Conservation (phyloP, 2,888 invertebrate genomes). For the Pachliopta kotzebuea region DNA sequence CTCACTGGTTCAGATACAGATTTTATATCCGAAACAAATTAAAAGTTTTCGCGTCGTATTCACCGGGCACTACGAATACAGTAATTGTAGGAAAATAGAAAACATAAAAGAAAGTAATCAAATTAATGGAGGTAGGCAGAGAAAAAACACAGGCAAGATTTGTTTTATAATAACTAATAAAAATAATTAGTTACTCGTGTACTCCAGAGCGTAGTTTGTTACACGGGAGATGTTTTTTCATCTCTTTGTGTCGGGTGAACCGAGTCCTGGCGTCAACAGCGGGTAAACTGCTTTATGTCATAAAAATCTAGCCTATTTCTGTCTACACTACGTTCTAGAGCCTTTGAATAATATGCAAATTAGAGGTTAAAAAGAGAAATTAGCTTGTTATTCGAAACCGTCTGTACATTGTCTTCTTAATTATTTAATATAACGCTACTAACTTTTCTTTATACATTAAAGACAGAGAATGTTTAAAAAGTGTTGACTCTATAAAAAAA, state of each 20-base stretch:
- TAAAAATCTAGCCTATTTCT: slow-evolving; percentile 60
- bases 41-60: slow-evolving; percentile 23
- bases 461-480: not conserved
- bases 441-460: not conserved
- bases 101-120: not conserved
- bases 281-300: slow-evolving; percentile 60
- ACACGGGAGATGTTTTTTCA: slow-evolving; percentile 42
- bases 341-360: slow-evolving; percentile 47
- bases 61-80: slow-evolving; percentile 5
- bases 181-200: slow-evolving; percentile 42
- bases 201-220: slow-evolving; percentile 46
- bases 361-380: slow-evolving; percentile 48
- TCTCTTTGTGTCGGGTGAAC: slow-evolving; percentile 41
- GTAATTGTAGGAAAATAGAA: slow-evolving; percentile 20
- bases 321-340: slow-evolving; percentile 44
- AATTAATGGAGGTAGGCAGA: not conserved
- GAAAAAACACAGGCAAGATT: not conserved
- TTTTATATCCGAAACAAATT: slow-evolving; percentile 27
- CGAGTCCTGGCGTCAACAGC: slow-evolving; percentile 47
- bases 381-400: slow-evolving; percentile 34
- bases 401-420: not conserved
- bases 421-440: not conserved
- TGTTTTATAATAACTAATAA: slow-evolving; percentile 43
- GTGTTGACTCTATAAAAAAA: not conserved
- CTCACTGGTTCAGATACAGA: slow-evolving; percentile 23